These are phyloP conservation scores for Portunus trituberculatus DNA, from an alignment of 1,140 invertebrate species.

Conservation along the genomic window DNA sequence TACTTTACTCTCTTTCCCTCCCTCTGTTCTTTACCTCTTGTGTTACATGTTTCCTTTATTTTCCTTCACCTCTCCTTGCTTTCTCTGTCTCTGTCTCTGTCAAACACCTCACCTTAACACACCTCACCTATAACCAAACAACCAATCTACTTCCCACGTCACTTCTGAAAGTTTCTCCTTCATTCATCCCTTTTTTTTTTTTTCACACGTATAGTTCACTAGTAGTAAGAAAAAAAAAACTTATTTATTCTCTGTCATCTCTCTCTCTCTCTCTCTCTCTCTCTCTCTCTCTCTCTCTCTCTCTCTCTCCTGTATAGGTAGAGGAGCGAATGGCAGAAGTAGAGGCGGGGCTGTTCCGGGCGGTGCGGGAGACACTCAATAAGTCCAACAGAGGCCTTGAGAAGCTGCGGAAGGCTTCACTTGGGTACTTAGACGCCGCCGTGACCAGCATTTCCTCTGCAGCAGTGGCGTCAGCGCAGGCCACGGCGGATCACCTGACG, in stretches of 20 bases:
- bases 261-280: background rate
- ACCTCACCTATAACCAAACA: too few species aligned
- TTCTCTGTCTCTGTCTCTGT: too few species aligned
- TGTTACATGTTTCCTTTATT: too few species aligned
- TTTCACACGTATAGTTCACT: too few species aligned
- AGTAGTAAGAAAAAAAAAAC: too few species aligned
- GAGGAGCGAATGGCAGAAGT: background rate
- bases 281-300: background rate
- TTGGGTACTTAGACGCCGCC: constrained; percentile 61
- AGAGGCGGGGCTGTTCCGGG: background rate
- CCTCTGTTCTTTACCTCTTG: too few species aligned
- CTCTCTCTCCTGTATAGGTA: background rate
- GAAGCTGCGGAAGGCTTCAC: constrained; percentile 50
- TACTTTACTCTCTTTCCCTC: too few species aligned
- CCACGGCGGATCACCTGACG: constrained; percentile 56
- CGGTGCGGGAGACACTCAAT: constrained; percentile 30
- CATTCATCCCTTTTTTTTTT: too few species aligned
- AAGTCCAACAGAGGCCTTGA: constrained; percentile 37
- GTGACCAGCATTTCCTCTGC: constrained; percentile 62
- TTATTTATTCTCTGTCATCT: background rate
- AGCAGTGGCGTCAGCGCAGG: constrained; percentile 57
- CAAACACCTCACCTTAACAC: too few species aligned
- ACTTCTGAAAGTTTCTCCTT: too few species aligned
- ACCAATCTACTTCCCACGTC: too few species aligned
- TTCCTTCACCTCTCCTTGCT: too few species aligned